phyloP scores from a whole-genome alignment of 2,888 invertebrate species.

The Pollenia griseotomentosa region DNA sequence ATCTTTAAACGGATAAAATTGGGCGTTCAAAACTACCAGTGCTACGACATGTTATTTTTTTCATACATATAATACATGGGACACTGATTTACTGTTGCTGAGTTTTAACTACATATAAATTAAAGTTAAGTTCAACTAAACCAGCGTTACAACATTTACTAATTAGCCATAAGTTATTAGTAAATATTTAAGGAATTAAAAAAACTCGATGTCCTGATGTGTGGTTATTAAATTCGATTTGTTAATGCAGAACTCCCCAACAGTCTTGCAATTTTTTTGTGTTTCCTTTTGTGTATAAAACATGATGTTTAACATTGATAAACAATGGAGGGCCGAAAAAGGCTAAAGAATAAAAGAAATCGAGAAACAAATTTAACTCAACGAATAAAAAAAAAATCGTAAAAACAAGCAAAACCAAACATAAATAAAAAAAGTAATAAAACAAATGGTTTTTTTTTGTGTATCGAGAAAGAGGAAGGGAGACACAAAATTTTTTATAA shows the following conservation, averaged over 20 bases:
- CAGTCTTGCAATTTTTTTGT: not conserved
- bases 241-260: not conserved
- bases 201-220: no score
- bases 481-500: not conserved
- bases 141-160: no score
- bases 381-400: constrained; percentile 24
- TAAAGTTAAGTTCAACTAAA: no score
- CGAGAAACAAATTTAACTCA: constrained; percentile 42
- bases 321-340: constrained; percentile 34
- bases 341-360: constrained; percentile 12
- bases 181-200: no score
- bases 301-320: constrained; percentile 57
- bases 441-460: not conserved
- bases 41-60: no score
- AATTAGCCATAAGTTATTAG: no score
- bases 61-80: no score
- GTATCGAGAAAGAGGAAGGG: not conserved
- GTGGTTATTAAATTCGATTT: not conserved
- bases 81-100: no score
- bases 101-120: no score
- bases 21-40: no score
- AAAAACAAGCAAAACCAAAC: constrained; percentile 12
- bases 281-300: constrained; percentile 6
- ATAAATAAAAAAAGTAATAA: constrained; percentile 11
- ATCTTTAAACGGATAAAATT: no score